These are phyloP conservation scores for Aptenodytes forsteri DNA, from an alignment of 2,113 vertebrate genomes.

Conservation along the genomic window DNA sequence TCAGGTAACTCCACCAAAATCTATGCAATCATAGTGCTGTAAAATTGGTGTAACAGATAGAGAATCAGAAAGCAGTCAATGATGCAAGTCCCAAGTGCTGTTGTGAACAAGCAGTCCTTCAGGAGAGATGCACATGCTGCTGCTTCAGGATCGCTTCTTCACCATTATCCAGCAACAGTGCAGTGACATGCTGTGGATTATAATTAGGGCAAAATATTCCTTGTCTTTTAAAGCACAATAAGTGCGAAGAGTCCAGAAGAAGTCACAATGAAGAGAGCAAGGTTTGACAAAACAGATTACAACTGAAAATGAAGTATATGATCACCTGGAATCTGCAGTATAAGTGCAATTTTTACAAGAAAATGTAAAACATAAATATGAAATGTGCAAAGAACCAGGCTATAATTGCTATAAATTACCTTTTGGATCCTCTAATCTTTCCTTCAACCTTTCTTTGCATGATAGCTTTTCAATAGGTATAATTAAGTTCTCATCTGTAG, in stretches of 20 bases:
- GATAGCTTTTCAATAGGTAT: conserved; percentile 81
- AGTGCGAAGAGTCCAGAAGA: background rate
- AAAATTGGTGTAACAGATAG: background rate
- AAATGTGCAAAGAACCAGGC: background rate
- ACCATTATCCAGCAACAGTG: background rate
- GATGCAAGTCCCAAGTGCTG: background rate
- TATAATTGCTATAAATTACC: conserved; percentile 72
- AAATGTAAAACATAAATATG: background rate
- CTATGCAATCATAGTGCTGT: background rate
- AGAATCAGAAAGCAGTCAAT: background rate
- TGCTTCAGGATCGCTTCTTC: background rate
- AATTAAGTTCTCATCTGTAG: conserved; percentile 82
- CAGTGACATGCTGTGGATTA: background rate
- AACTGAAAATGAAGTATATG: background rate
- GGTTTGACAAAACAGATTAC: background rate
- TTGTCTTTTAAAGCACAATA: background rate
- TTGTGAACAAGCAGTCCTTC: background rate
- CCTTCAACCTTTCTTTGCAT: conserved; percentile 81
- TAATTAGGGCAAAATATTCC: background rate
- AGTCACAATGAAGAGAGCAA: background rate
- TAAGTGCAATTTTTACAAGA: background rate
- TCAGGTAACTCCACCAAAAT: background rate
- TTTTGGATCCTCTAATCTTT: conserved; percentile 85
- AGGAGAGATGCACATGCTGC: background rate
- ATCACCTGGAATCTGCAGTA: background rate